Conservation (phyloP, 2,797 vertebrate species). For the Myotis myotis region DNA sequence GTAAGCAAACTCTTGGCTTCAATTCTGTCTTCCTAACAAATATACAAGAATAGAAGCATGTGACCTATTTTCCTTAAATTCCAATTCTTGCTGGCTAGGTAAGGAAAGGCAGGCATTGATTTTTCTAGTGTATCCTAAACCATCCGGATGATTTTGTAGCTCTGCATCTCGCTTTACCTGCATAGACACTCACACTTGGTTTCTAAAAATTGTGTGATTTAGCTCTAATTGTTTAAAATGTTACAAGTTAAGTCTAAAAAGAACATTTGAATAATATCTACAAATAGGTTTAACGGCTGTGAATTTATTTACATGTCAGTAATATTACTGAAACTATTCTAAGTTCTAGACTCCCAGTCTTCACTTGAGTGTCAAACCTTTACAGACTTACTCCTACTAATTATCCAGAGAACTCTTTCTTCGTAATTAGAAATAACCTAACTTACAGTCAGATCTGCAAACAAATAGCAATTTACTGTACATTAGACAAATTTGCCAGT, state of each 20-base stretch:
- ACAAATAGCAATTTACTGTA: neutral
- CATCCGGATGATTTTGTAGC: neutral
- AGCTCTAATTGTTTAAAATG: neutral
- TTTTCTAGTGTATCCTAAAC: neutral
- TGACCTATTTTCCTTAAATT: neutral
- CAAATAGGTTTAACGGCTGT: neutral
- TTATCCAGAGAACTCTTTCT: neutral
- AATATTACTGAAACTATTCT: neutral
- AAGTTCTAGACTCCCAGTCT: neutral
- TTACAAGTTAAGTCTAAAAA: neutral
- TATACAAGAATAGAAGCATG: neutral
- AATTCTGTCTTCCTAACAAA: neutral
- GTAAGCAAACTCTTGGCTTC: neutral
- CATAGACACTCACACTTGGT: neutral
- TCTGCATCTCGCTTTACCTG: neutral
- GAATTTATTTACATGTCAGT: neutral
- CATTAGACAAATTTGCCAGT: neutral
- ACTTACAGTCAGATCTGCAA: neutral
- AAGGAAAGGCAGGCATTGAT: neutral
- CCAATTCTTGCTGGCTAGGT: neutral
- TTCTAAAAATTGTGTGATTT: neutral
- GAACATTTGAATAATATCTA: neutral
- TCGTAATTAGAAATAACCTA: neutral
- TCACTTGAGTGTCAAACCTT: slow-evolving; percentile 10
- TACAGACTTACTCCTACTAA: neutral